Base-by-base conservation (phyloP, 2,888 invertebrate genomes). In the Chymomyza amoena region DNA sequence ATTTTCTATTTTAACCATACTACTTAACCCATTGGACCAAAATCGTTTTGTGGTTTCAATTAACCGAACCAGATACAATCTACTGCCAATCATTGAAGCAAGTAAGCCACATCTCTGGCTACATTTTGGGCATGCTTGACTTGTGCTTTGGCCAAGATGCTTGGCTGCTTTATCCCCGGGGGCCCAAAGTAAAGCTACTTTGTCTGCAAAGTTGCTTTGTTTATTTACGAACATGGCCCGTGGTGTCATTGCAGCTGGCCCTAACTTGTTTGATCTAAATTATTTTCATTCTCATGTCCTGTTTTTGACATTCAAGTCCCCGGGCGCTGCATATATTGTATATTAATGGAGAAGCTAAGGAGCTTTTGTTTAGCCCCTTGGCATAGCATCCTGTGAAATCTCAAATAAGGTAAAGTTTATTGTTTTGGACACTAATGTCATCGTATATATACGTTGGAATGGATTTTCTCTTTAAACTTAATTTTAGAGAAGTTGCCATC, bases 11-110 rank as follows among this genome's bases (percentile, higher is more conserved):
- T 54, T 9, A 54, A 18, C 15, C 54, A 54, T 20, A 84, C 79
- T 84, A 62, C 70, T 75, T 65, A 25, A 60, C 45, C 73, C 68
- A 64, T 62, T 18, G 39, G 68, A 63, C 51, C 52, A 16, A 13
- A 13, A n/a, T 18, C 16, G 52, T 32, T 28, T 18, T 15, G 6
- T 50, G 25, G 18, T 61, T 18, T 45, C 56, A 72, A 74, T 61
- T 64, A 68, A 20, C 18, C 10, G 7, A 13, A 51, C 51, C 51
- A 51, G 6, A 51, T 9, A 15, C 16, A 32, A 51, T 51, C 16
- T 51, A 51, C 51, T 51, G 54, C 54, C 15, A 18, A 20, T 54
- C 54, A 54, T 6, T 54, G 10, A n/a, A 54, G 20, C 7, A 32
- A 15, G 54, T 18, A 18, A n/a, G 54, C n/a, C 9, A 20, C n/a